Conservation (phyloP, 2,113 vertebrate species). For the Chaetops frenatus region DNA sequence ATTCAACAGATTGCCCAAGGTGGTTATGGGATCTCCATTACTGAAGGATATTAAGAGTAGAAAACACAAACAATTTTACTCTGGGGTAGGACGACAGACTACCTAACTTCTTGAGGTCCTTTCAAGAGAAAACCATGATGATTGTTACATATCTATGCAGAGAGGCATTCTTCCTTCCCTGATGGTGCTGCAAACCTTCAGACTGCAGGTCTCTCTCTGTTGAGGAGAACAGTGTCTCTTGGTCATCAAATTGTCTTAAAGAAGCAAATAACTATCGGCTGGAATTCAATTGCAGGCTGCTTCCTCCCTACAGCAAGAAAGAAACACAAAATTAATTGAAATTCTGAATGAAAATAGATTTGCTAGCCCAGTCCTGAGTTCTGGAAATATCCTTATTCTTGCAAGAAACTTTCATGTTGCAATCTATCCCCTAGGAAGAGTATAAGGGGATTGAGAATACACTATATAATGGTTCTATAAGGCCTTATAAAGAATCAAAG, state of each 20-base stretch:
- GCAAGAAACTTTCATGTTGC: neutral
- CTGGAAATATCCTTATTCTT: neutral
- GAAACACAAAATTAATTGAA: neutral
- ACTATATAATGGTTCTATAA: neutral
- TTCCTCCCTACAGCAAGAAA: neutral
- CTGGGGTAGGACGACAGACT: rapidly evolving
- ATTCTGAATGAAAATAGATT: neutral
- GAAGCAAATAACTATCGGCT: neutral
- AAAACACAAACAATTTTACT: neutral
- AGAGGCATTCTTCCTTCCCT: neutral
- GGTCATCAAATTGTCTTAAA: neutral
- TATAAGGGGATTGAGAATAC: neutral
- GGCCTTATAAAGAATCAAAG: neutral
- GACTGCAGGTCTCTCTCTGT: neutral
- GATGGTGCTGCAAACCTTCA: neutral
- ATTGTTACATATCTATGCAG: neutral
- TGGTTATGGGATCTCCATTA: neutral
- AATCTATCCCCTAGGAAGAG: neutral
- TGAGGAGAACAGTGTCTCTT: neutral
- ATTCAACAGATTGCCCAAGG: neutral
- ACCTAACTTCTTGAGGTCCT: neutral
- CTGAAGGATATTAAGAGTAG: neutral
- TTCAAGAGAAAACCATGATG: neutral
- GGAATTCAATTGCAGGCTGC: neutral
- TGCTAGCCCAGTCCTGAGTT: neutral